Conservation (phyloP, 2,113 vertebrate genomes). For the Equus quagga region DNA sequence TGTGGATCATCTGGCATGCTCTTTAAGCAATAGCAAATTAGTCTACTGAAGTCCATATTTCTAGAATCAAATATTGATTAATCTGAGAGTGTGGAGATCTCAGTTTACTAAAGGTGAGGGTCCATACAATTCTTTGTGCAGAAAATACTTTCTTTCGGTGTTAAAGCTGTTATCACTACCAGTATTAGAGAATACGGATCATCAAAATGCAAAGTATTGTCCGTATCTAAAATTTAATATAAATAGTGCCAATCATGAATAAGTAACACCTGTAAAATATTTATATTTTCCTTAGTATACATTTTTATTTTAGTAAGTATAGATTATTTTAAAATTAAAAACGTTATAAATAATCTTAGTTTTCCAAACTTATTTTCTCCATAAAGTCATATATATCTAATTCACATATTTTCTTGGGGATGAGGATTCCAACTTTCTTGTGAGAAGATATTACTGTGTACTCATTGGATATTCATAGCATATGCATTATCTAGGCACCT, state of each 20-base stretch:
- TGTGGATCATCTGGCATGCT: neutral
- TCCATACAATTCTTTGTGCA: neutral
- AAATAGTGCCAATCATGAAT: neutral
- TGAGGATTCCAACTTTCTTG: neutral
- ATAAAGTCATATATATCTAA: neutral
- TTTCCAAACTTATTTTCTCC: neutral
- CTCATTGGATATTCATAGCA: neutral
- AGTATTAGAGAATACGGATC: neutral
- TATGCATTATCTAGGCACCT: neutral
- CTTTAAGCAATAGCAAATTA: neutral
- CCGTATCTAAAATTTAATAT: neutral
- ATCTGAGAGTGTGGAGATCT: neutral
- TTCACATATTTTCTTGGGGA: neutral
- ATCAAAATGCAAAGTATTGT: neutral
- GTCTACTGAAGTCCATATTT: neutral
- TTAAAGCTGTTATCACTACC: neutral
- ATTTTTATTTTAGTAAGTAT: neutral
- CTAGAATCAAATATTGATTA: neutral
- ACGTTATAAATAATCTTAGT: neutral
- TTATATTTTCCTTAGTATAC: neutral
- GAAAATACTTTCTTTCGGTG: neutral
- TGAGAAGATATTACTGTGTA: neutral
- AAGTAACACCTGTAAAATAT: neutral
- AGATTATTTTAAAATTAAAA: neutral
- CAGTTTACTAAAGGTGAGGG: neutral